Percentiles rank a stretch among this genome's conserved stretches.
These are phyloP conservation scores for Mystacides longicornis DNA, from an alignment of 2,888 invertebrate genomes.

Conservation along the genomic window DNA sequence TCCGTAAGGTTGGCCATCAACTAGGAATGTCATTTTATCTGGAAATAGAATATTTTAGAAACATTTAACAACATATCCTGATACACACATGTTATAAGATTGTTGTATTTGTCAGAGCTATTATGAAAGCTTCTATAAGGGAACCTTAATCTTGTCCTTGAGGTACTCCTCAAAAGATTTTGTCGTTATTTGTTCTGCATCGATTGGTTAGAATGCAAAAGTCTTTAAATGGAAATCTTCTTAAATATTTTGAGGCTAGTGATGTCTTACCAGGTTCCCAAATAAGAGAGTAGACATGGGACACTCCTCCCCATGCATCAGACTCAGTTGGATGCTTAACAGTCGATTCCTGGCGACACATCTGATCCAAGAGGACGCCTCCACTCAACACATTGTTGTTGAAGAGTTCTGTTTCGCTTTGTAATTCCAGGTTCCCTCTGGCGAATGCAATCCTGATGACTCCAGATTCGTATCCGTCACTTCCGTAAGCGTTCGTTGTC, in stretches of 20 bases:
- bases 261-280: conserved; percentile 57
- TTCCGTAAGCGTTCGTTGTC: conserved; percentile 52
- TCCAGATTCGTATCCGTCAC: conserved; percentile 52
- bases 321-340: conserved; percentile 26
- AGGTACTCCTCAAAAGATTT: too few species aligned
- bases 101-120: too few species aligned
- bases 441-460: conserved; percentile 65
- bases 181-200: too few species aligned
- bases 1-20: conserved; percentile 48
- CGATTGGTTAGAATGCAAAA: too few species aligned
- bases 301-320: conserved; percentile 47
- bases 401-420: conserved; percentile 35
- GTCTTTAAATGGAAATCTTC: background rate
- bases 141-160: too few species aligned
- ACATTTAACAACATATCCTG: too few species aligned
- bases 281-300: conserved; percentile 55
- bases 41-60: conserved; percentile 16
- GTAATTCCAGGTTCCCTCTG: conserved; percentile 50
- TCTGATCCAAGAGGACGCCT: conserved; percentile 39
- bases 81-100: too few species aligned
- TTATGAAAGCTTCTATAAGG: too few species aligned
- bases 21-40: conserved; percentile 46
- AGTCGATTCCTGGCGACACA: conserved; percentile 35
- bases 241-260: background rate
- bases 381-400: conserved; percentile 42